Conservation (phyloP, 1,140 invertebrate genomes). For the Nephotettix cincticeps region DNA sequence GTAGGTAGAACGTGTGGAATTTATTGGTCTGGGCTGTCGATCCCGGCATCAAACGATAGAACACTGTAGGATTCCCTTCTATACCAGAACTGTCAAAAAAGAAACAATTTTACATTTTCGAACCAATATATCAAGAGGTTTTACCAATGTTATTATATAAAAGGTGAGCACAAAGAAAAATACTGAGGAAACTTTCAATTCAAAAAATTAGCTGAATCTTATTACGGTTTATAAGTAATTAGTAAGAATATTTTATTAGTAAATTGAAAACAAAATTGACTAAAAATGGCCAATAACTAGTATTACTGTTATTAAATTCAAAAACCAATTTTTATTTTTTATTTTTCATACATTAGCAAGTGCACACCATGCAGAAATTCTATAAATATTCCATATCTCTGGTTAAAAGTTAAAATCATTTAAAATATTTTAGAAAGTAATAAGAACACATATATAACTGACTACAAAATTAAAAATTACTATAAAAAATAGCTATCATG, state of each 20-base stretch:
- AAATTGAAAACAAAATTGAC: neutral
- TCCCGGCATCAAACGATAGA: conserved; percentile 91
- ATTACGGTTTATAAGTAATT: too few relatives aligned
- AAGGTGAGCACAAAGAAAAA: neutral
- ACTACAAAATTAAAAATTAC: conserved; percentile 20
- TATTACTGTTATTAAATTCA: too few relatives aligned
- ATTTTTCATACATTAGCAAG: conserved; percentile 6
- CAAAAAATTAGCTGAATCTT: neutral
- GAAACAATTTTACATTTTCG: neutral
- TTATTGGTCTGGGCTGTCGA: conserved; percentile 95
- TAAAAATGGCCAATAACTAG: too few relatives aligned
- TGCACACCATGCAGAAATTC: neutral
- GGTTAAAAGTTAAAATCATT: neutral
- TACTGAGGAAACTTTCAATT: neutral
- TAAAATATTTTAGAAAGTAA: neutral
- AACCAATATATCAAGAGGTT: too few relatives aligned
- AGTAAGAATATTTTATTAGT: neutral
- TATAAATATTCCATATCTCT: neutral
- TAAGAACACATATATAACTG: neutral
- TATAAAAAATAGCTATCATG: conserved; percentile 26
- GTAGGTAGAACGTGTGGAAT: conserved; percentile 92
- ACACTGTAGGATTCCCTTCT: conserved; percentile 92
- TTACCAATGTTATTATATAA: neutral
- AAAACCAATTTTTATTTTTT: neutral
- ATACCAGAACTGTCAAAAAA: conserved; percentile 80